phyloP scores from a whole-genome alignment of 2,797 vertebrate genomes.

The Coluber constrictor region DNA sequence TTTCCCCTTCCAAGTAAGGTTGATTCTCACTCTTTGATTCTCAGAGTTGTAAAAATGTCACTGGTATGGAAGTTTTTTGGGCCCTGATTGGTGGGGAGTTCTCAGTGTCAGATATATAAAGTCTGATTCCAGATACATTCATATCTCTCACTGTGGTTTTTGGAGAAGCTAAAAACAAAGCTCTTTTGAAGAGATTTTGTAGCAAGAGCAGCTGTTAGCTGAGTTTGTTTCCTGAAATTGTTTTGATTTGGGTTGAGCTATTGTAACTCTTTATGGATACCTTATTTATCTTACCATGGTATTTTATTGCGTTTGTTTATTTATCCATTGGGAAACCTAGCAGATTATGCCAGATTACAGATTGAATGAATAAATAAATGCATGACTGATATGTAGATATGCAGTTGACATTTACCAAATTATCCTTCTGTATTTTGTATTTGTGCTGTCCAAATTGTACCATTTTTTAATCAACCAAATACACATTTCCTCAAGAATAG shows the following conservation, averaged over 20 bases:
- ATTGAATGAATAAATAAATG: background rate
- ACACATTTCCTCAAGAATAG: background rate
- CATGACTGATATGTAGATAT: background rate
- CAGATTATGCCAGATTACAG: background rate
- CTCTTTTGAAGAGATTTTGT: background rate
- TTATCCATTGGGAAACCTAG: background rate
- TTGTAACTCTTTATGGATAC: background rate
- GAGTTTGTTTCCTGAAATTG: background rate
- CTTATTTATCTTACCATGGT: background rate
- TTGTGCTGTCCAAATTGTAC: background rate
- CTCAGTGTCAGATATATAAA: background rate
- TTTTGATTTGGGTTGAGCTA: background rate
- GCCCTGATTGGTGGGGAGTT: background rate
- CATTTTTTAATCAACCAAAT: slow-evolving; percentile 12
- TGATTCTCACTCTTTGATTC: background rate
- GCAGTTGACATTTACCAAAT: background rate
- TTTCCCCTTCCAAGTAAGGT: background rate
- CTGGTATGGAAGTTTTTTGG: background rate
- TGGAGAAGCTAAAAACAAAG: background rate
- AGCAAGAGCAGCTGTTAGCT: background rate
- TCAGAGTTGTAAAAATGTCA: background rate
- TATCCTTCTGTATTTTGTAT: background rate
- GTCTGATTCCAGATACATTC: background rate
- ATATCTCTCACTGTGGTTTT: background rate
- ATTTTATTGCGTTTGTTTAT: background rate